These are phyloP conservation scores for Pseudachorutes palmiensis DNA, from an alignment of 1,140 invertebrate species.

Conservation along the genomic window DNA sequence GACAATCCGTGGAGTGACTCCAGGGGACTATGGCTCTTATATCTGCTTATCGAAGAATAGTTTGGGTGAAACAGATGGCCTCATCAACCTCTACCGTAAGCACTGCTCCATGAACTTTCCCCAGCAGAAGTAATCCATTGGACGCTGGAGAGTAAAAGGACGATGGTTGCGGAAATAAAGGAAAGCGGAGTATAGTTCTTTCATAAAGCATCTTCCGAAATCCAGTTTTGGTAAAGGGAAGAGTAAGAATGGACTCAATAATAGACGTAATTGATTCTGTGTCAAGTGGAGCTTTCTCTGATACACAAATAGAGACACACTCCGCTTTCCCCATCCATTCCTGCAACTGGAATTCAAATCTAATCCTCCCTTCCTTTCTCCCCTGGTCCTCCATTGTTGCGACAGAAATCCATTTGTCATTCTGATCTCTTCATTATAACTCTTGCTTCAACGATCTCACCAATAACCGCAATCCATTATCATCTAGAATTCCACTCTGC, in stretches of 20 bases:
- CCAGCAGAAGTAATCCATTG: background rate
- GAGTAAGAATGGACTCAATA: background rate
- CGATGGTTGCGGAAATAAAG: background rate
- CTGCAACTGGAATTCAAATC: constrained; percentile 6
- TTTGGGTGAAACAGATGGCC: constrained; percentile 80
- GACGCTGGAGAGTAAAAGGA: no score
- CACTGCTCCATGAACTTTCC: background rate
- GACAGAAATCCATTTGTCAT: background rate
- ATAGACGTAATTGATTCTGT: constrained; percentile 10
- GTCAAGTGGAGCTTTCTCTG: constrained; percentile 5
- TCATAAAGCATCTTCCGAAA: no score
- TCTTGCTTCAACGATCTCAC: no score
- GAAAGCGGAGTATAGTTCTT: background rate
- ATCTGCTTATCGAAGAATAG: constrained; percentile 87
- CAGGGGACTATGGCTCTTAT: constrained; percentile 68
- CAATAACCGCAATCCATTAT: no score
- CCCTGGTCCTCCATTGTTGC: no score
- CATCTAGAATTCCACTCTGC: no score
- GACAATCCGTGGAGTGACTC: constrained; percentile 62
- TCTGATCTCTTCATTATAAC: background rate
- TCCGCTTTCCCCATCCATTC: constrained; percentile 8
- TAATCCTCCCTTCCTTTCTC: background rate
- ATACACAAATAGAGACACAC: background rate
- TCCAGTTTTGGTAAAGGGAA: background rate
- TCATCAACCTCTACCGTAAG: constrained; percentile 84